A percentile compares a stretch with the other conserved stretches of the same genome.
Evolutionary conservation across 2,113 vertebrate species (phyloP).

Genomic region (Ginglymostoma cirratum): DNA sequence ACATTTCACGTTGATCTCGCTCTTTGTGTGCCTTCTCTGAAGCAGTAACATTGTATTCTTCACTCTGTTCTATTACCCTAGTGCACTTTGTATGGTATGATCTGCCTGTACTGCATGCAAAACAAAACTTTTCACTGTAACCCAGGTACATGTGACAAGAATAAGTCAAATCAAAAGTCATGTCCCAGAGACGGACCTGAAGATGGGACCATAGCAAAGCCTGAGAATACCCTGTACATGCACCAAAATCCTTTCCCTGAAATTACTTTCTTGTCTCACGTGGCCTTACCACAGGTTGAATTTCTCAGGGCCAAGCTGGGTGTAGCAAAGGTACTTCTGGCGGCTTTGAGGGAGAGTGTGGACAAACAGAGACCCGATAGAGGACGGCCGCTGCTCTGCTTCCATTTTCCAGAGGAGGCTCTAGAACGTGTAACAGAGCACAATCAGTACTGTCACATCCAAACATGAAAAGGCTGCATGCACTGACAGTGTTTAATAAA

Average conservation of each 20-base stretch:
- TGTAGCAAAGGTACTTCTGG: slow-evolving; percentile 16
- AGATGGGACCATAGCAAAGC: background rate
- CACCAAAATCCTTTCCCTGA: background rate
- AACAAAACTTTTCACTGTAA: too few relatives aligned
- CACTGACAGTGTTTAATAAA: background rate
- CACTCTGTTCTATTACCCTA: too few relatives aligned
- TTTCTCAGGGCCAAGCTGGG: too few relatives aligned
- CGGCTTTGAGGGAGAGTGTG: background rate
- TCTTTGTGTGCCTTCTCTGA: too few relatives aligned
- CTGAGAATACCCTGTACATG: background rate
- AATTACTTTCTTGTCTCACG: background rate
- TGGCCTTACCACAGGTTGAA: slow-evolving; percentile 21
- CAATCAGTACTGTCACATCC: background rate
- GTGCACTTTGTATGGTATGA: too few relatives aligned
- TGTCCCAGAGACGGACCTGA: too few relatives aligned
- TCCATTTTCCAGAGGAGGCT: background rate
- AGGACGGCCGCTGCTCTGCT: background rate
- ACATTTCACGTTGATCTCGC: too few relatives aligned
- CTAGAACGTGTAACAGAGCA: background rate
- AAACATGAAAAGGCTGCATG: background rate
- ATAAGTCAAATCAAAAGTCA: too few relatives aligned
- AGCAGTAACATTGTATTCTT: too few relatives aligned
- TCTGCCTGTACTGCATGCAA: too few relatives aligned
- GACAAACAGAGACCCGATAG: background rate
- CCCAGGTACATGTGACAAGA: too few relatives aligned